phyloP scores from a whole-genome alignment of 2,888 invertebrate genomes.

The Hyposoter didymator region DNA sequence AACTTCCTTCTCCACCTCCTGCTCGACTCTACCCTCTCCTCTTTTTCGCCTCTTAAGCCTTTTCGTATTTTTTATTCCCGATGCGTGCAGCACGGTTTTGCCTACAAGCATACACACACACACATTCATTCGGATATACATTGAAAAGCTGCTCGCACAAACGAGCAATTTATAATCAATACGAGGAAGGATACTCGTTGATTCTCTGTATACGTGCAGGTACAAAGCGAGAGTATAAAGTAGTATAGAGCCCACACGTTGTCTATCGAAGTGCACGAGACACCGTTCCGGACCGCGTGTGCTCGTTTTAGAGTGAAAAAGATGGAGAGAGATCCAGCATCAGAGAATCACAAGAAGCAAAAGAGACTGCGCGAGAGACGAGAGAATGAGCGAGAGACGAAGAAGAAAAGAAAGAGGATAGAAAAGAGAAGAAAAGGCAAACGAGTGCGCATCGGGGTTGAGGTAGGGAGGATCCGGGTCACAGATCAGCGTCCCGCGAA shows the following conservation, averaged over 20 bases:
- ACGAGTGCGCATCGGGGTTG: constrained; percentile 77
- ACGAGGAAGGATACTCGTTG: constrained; percentile 37
- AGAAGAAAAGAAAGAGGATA: constrained; percentile 58
- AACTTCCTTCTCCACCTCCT: constrained; percentile 69
- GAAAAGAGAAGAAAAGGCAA: constrained; percentile 77
- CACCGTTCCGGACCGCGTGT: constrained; percentile 58
- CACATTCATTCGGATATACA: not conserved
- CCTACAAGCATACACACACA: constrained; percentile 38
- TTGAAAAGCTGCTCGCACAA: constrained; percentile 13
- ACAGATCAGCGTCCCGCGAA: constrained; percentile 83
- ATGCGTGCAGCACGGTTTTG: constrained; percentile 73
- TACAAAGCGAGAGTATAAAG: constrained; percentile 43
- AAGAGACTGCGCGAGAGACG: not conserved
- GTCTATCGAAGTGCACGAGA: constrained; percentile 49
- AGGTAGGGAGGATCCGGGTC: constrained; percentile 84
- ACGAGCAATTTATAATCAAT: constrained; percentile 52
- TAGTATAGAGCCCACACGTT: constrained; percentile 44
- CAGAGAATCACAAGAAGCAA: constrained; percentile 42
- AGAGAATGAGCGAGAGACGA: constrained; percentile 43
- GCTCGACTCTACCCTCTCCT: constrained; percentile 3
- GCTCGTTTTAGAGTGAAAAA: constrained; percentile 50
- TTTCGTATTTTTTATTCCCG: constrained; percentile 68
- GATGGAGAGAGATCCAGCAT: constrained; percentile 44
- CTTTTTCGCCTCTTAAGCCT: constrained; percentile 37
- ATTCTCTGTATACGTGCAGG: constrained; percentile 8